Conservation (phyloP, 2,888 invertebrate species). For the Calameuta pallipes region DNA sequence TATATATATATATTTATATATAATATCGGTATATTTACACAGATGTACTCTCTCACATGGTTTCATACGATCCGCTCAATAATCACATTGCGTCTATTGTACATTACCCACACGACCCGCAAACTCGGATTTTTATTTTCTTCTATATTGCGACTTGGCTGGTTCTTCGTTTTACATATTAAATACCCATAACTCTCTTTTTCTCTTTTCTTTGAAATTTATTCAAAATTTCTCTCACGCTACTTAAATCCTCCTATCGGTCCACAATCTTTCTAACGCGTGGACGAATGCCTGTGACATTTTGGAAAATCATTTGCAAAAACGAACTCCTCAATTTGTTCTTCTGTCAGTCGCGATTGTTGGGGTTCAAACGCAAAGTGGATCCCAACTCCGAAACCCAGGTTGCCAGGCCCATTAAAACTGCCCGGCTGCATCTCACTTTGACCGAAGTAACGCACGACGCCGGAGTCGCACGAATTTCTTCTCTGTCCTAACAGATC, state of each 20-base stretch:
- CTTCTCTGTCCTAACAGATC: not conserved
- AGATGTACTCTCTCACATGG: constrained; percentile 48
- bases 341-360: not conserved
- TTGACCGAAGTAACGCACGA: not conserved
- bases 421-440: not conserved
- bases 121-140: constrained; percentile 43
- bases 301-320: not conserved
- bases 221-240: not conserved
- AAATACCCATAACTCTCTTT: constrained; percentile 26
- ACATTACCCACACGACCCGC: constrained; percentile 55
- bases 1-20: constrained; percentile 31
- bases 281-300: not conserved
- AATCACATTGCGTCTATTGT: constrained; percentile 63
- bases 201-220: constrained; percentile 10
- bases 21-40: constrained; percentile 60
- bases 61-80: constrained; percentile 29
- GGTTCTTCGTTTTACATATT: constrained; percentile 18
- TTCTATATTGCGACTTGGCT: constrained; percentile 33
- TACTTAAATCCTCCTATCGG: not conserved
- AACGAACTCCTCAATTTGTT: not conserved
- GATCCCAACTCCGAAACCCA: not conserved
- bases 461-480: not conserved
- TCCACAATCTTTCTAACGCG: not conserved
- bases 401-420: not conserved
- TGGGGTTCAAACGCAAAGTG: not conserved